phyloP scores from a whole-genome alignment of 2,113 vertebrate genomes.

The Eudyptes chrysolophus region DNA sequence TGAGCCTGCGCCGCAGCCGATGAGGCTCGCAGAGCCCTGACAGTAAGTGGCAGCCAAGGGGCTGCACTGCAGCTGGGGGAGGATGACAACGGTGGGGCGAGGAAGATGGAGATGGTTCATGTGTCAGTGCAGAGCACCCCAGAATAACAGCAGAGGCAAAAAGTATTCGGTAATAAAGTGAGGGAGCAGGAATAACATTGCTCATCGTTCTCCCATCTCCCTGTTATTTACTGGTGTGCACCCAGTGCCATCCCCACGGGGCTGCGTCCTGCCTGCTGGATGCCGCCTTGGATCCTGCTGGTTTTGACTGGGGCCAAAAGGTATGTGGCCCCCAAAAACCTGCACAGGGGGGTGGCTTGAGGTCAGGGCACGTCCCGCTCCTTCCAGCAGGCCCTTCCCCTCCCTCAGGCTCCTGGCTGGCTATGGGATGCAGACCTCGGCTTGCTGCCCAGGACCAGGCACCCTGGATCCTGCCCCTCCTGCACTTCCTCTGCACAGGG shows the following conservation, averaged over 20 bases:
- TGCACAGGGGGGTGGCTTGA: background rate
- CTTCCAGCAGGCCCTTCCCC: background rate
- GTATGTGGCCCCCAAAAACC: background rate
- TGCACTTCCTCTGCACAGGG: background rate
- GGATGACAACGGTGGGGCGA: background rate
- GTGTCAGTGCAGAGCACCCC: background rate
- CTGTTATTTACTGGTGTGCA: background rate
- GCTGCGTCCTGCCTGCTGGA: background rate
- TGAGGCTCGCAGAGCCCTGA: background rate
- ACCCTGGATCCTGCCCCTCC: background rate
- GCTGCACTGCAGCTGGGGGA: fast-evolving
- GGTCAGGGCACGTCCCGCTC: background rate
- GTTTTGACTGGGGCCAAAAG: background rate
- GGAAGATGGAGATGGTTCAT: background rate
- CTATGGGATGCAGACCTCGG: background rate
- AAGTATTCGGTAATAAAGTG: background rate
- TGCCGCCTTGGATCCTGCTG: background rate
- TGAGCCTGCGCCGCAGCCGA: fast-evolving
- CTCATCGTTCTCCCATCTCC: background rate
- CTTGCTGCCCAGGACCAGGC: background rate
- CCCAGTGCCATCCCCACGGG: background rate
- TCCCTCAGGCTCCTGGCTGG: background rate
- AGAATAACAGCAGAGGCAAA: background rate
- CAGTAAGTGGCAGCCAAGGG: background rate
- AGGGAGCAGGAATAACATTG: background rate